Conservation (phyloP, 2,888 invertebrate species). For the Agrotis ipsilon region DNA sequence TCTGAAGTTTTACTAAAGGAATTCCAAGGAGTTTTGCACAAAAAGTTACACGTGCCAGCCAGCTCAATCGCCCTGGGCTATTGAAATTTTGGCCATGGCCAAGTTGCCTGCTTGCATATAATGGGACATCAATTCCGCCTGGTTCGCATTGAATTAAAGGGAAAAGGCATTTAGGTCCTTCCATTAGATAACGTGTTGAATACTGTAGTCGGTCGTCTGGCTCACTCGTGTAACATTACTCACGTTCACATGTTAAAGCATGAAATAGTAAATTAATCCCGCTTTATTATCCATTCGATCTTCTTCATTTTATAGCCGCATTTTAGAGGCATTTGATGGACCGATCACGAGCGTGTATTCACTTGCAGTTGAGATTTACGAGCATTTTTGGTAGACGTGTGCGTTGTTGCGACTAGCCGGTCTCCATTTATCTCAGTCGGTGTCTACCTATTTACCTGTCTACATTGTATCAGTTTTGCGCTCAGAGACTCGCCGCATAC, state of each 20-base stretch:
- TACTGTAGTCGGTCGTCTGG: constrained; percentile 17
- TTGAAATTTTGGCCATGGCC: constrained; percentile 88
- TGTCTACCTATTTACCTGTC: constrained; percentile 75
- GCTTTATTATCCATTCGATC: constrained; percentile 75
- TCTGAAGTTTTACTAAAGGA: constrained; percentile 80
- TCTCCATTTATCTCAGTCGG: constrained; percentile 75
- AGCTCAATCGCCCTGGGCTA: constrained; percentile 86
- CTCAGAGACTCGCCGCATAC: constrained; percentile 78
- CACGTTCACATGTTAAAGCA: constrained; percentile 70
- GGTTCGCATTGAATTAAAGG: constrained; percentile 75
- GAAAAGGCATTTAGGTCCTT: constrained; percentile 64
- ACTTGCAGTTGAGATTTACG: constrained; percentile 70
- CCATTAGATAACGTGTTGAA: constrained; percentile 50
- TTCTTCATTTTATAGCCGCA: constrained; percentile 71
- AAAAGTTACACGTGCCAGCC: constrained; percentile 90
- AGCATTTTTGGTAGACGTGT: constrained; percentile 66
- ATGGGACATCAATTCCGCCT: constrained; percentile 83
- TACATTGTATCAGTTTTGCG: constrained; percentile 77
- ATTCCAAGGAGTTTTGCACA: constrained; percentile 88
- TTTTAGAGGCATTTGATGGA: constrained; percentile 71
- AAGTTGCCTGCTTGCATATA: constrained; percentile 83
- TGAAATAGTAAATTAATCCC: constrained; percentile 75
- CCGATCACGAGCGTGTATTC: constrained; percentile 70
- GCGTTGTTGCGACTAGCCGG: constrained; percentile 66
- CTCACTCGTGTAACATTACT: constrained; percentile 49